phyloP scores from a whole-genome alignment of 2,888 invertebrate genomes.

The Eupithecia inturbata region DNA sequence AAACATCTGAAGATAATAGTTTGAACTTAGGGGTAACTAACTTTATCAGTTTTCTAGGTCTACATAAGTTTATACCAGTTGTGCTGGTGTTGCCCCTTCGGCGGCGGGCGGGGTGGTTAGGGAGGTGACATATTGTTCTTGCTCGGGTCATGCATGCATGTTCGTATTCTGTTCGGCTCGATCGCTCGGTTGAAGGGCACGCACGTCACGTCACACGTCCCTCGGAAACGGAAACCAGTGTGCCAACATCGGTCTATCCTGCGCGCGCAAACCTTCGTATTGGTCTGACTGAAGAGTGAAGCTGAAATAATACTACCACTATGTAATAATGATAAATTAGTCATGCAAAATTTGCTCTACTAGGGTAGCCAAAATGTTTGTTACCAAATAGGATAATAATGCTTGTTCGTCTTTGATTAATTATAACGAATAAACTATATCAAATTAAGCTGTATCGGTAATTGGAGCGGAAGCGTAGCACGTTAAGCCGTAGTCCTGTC shows the following conservation, averaged over 20 bases:
- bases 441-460: neutral
- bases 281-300: neutral
- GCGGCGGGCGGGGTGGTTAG: neutral
- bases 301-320: too few relatives aligned
- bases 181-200: neutral
- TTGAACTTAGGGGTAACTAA: too few relatives aligned
- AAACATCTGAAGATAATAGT: too few relatives aligned
- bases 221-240: neutral
- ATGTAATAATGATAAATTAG: neutral
- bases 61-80: too few relatives aligned
- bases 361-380: neutral
- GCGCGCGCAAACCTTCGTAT: neutral
- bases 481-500: too few relatives aligned
- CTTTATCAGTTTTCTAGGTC: too few relatives aligned
- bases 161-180: slow-evolving; percentile 1
- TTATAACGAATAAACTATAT: neutral
- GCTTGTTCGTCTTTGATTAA: neutral
- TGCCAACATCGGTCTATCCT: neutral
- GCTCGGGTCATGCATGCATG: neutral
- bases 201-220: neutral
- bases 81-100: too few relatives aligned
- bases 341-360: neutral
- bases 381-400: neutral
- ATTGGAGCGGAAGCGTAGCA: too few relatives aligned
- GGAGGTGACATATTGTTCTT: neutral